A percentile compares a stretch with the other conserved stretches of the same genome.
These are phyloP conservation scores for Crocallis elinguaria DNA, from an alignment of 2,888 invertebrate species.

Conservation along the genomic window DNA sequence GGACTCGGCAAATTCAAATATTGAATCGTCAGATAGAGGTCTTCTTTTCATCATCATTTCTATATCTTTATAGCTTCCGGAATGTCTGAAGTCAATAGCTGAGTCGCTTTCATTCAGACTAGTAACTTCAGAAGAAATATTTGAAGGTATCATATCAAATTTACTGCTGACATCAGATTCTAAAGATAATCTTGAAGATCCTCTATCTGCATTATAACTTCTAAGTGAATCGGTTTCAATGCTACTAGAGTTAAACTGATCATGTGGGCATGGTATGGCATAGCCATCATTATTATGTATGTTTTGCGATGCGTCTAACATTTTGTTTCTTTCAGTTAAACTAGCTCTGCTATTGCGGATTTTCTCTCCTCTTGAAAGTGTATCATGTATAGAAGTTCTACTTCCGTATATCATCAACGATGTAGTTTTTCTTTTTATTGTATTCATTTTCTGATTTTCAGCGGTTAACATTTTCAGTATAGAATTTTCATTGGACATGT, in stretches of 20 bases:
- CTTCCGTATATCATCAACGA: constrained; percentile 82
- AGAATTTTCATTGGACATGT: constrained; percentile 76
- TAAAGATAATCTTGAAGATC: constrained; percentile 74
- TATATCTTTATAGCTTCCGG: constrained; percentile 71
- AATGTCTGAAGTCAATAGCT: constrained; percentile 83
- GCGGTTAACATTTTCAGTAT: constrained; percentile 78
- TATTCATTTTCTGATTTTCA: constrained; percentile 76
- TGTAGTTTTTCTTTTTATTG: constrained; percentile 76
- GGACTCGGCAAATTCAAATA: constrained; percentile 87
- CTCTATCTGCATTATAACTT: constrained; percentile 77
- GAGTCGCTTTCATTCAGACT: constrained; percentile 75
- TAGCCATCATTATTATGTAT: constrained; percentile 60
- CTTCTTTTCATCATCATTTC: constrained; percentile 88
- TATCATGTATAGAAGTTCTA: constrained; percentile 79
- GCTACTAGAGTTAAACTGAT: constrained; percentile 69
- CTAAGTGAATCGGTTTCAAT: constrained; percentile 74
- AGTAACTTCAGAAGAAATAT: constrained; percentile 71
- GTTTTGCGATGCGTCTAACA: constrained; percentile 53
- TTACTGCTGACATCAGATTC: constrained; percentile 81
- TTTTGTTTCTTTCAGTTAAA: constrained; percentile 66
- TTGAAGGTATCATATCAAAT: constrained; percentile 74
- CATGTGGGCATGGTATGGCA: too few relatives aligned
- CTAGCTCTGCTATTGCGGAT: constrained; percentile 77
- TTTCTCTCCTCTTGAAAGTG: constrained; percentile 79
- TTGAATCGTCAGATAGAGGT: constrained; percentile 90